Evolutionary conservation across 2,113 vertebrate species (phyloP).

Genomic region (Pongo pygmaeus): DNA sequence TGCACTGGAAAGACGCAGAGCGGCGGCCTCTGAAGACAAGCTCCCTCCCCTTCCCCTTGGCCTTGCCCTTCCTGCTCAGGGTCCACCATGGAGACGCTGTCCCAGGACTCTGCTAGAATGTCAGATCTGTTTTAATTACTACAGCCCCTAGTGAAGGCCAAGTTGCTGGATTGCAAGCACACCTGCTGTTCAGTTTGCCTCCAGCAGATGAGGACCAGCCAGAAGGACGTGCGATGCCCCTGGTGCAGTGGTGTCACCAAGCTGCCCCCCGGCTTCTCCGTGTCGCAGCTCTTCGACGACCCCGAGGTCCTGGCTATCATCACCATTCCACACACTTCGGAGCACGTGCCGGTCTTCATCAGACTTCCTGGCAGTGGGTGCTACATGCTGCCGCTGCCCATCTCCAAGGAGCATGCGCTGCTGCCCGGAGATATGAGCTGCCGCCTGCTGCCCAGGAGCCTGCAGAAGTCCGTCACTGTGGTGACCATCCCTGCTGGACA

Average conservation of each 20-base stretch:
- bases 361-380: slow-evolving; percentile 94
- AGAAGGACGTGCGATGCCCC: slow-evolving; percentile 95
- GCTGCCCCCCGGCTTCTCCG: slow-evolving; percentile 91
- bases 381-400: slow-evolving; percentile 94
- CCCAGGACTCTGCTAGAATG: slow-evolving; percentile 95
- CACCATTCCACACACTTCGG: slow-evolving; percentile 91
- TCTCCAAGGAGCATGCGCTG: slow-evolving; percentile 88
- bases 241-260: slow-evolving; percentile 96
- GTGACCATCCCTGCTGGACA: slow-evolving; percentile 87
- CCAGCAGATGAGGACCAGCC: slow-evolving; percentile 95
- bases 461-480: slow-evolving; percentile 90
- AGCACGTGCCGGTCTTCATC: slow-evolving; percentile 96
- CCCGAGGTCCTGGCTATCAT: slow-evolving; percentile 92
- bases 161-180: slow-evolving; percentile 95
- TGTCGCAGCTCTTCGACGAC: slow-evolving; percentile 95
- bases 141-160: slow-evolving; percentile 93
- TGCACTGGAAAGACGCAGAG: not conserved
- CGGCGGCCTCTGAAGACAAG: not conserved
- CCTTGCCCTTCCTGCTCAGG: fast-evolving
- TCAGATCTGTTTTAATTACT: slow-evolving; percentile 98
- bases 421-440: slow-evolving; percentile 91
- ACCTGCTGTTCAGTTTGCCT: slow-evolving; percentile 97
- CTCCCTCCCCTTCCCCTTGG: fast-evolving
- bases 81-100: slow-evolving; percentile 90
- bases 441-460: slow-evolving; percentile 88